Base-by-base conservation (phyloP, 1,140 invertebrate species). In the Sminthurides bifidus region DNA sequence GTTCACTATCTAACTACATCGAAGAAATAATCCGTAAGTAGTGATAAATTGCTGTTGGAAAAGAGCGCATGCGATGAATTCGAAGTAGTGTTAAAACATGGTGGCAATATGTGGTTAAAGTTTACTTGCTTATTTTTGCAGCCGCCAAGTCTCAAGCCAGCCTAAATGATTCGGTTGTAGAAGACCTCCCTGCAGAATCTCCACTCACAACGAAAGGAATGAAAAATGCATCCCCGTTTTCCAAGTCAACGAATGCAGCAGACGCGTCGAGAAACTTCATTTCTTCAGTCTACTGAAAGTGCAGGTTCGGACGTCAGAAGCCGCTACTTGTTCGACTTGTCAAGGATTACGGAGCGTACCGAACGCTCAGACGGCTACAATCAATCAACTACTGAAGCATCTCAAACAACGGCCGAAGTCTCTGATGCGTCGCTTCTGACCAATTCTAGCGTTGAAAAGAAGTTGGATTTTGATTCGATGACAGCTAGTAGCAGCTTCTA, bases 291-390 rank as follows among this genome's bases (percentile, higher is more conserved):
- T 33, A 19, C 38, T 12, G 37, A 50, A 8, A 19, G 35, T 24
- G 52, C 50, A 23, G 30, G 21, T 24, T 24, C 44, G 19, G 53
- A 52, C 19, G 37, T 46, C 17, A 33, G 23, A 17, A 33, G 37
- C 15, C 31, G 41, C n/a, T 57, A 52, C 29, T 6, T 15, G 3
- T 44, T 64, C 40, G 60, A 64, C 33, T 38, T 64, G 6, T 61
- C 63, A 23, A 53, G 58, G 52, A 64, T 64, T 33, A 58, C 63
- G 1, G 63, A 64, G 45, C 45, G 57, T 40, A 61, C 63, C 37
- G 63, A 64, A 50, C 29, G 35, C 17, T 43, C 44, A 27, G 59
- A 61, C 26, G 40, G 50, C 21, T n/a, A 30, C 12, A 43, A 40
- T 37, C 50, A 53, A 17, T 54, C 50, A 8, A 12, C 37, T 8